A percentile compares a stretch with the other conserved stretches of the same genome.
phyloP scores from a whole-genome alignment of 2,797 vertebrate species.

The Trematomus bernacchii region DNA sequence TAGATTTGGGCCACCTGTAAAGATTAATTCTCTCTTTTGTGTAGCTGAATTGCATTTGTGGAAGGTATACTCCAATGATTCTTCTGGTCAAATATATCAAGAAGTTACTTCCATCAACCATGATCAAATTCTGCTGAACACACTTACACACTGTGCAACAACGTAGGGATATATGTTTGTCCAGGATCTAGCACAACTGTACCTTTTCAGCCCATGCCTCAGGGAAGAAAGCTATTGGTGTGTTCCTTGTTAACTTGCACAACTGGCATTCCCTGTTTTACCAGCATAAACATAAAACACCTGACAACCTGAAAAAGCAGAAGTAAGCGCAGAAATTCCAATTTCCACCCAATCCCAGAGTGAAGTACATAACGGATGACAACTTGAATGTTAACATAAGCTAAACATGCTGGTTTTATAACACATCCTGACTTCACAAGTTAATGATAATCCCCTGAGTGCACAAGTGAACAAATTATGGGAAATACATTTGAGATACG shows the following conservation, averaged over 20 bases:
- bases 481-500: background rate
- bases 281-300: background rate
- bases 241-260: background rate
- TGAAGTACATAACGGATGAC: too few relatives aligned
- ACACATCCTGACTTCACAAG: too few relatives aligned
- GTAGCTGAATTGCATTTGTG: background rate
- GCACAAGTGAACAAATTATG: background rate
- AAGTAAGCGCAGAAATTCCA: background rate
- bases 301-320: background rate
- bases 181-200: background rate
- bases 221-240: background rate
- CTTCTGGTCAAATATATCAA: background rate
- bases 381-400: too few relatives aligned
- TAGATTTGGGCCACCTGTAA: background rate
- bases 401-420: too few relatives aligned
- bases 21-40: background rate
- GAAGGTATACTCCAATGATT: too few relatives aligned
- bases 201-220: background rate
- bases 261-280: background rate
- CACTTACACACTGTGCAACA: too few relatives aligned
- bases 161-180: too few relatives aligned
- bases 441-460: background rate
- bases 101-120: background rate
- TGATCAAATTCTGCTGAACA: background rate
- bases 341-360: too few relatives aligned